phyloP scores from a whole-genome alignment of 2,113 vertebrate species.

The Speoplatyrhinus poulsoni region DNA sequence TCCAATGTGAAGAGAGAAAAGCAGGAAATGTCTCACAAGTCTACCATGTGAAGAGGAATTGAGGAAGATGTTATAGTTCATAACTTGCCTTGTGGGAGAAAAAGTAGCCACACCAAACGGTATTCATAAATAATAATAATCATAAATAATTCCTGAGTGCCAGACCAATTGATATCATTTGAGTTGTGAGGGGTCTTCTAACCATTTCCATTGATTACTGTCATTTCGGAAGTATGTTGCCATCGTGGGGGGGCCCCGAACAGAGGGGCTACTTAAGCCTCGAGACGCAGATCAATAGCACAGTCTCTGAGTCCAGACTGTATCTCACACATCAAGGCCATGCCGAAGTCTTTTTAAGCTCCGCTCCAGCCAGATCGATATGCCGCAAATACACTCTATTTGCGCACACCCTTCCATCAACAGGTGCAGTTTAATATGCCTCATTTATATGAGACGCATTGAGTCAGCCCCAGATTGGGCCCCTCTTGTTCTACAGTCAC shows the following conservation, averaged over 20 bases:
- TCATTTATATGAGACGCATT: conserved; percentile 52
- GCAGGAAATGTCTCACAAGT: conserved; percentile 42
- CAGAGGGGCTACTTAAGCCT: conserved; percentile 55
- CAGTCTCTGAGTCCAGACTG: conserved; percentile 57
- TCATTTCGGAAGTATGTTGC: conserved; percentile 58
- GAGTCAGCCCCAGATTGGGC: conserved; percentile 42
- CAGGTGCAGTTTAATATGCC: conserved; percentile 62
- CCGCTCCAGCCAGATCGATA: conserved; percentile 55
- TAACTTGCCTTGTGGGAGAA: conserved; percentile 34
- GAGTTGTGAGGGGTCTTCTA: conserved; percentile 56
- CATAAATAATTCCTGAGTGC: conserved; percentile 49
- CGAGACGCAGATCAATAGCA: conserved; percentile 61
- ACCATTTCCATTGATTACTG: conserved; percentile 66
- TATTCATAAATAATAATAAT: conserved; percentile 29
- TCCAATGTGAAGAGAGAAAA: conserved; percentile 56
- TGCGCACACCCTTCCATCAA: conserved; percentile 45
- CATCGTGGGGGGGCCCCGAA: conserved; percentile 39
- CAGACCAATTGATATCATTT: conserved; percentile 53
- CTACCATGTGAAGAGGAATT: conserved; percentile 47
- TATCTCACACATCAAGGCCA: conserved; percentile 63
- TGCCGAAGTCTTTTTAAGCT: conserved; percentile 51
- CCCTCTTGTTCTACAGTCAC: conserved; percentile 52
- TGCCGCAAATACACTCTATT: conserved; percentile 32
- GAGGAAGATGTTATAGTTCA: conserved; percentile 23
- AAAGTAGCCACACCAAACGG: conserved; percentile 45